Evolutionary conservation across 2,888 invertebrate species (phyloP).

Genomic region (Oegoconia quadripuncta): DNA sequence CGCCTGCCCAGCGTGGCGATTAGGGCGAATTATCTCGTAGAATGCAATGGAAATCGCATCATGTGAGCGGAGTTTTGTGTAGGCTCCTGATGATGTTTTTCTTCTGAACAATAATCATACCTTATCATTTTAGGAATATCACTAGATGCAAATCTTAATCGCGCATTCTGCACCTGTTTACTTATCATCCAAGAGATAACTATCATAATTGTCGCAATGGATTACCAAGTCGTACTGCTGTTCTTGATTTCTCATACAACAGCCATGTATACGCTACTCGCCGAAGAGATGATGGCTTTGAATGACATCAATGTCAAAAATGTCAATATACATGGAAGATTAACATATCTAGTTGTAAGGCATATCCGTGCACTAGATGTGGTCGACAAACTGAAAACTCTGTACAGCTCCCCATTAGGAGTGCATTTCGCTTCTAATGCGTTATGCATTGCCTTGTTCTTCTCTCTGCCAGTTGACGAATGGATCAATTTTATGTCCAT

Average conservation of each 20-base stretch:
- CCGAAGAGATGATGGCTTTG: constrained; percentile 45
- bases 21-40: too few species aligned
- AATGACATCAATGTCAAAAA: constrained; percentile 27
- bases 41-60: too few species aligned
- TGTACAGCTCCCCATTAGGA: constrained; percentile 58
- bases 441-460: constrained; percentile 51
- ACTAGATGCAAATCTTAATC: constrained; percentile 40
- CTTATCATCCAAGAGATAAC: constrained; percentile 39
- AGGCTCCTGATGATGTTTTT: too few species aligned
- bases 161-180: constrained; percentile 44
- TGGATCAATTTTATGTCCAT: constrained; percentile 52
- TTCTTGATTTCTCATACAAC: constrained; percentile 57
- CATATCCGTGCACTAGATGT: constrained; percentile 43
- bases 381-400: constrained; percentile 37
- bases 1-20: too few species aligned
- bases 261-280: constrained; percentile 48
- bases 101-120: background rate
- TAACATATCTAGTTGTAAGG: constrained; percentile 40
- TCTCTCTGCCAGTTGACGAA: constrained; percentile 46
- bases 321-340: constrained; percentile 28
- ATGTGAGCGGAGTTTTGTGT: too few species aligned
- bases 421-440: constrained; percentile 58
- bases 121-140: constrained; percentile 45
- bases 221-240: constrained; percentile 52
- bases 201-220: constrained; percentile 41